A percentile compares a stretch with the other conserved stretches of the same genome.
Conservation (phyloP, 2,113 vertebrate genomes). For the Phoenicopterus ruber region DNA sequence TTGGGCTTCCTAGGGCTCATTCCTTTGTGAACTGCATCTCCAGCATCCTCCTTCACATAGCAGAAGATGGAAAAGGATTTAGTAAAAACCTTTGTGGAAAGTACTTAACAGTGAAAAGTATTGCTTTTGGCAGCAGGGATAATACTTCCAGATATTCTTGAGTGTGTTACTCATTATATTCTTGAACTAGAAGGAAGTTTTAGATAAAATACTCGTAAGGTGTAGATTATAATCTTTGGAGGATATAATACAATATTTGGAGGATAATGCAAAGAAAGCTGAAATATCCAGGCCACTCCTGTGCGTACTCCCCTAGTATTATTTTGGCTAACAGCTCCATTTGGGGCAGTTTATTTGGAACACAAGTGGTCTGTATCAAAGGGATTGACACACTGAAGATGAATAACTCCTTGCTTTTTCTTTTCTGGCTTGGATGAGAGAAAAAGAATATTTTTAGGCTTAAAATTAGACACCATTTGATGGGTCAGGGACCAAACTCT, state of each 20-base stretch:
- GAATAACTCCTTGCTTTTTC: not conserved
- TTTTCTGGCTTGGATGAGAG: not conserved
- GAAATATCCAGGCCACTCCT: not conserved
- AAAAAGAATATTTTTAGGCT: not conserved
- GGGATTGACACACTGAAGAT: not conserved
- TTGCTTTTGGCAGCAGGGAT: not conserved
- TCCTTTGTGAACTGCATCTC: not conserved
- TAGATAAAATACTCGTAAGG: not conserved
- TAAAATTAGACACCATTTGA: not conserved
- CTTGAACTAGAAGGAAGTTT: not conserved
- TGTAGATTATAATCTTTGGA: not conserved
- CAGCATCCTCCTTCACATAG: not conserved
- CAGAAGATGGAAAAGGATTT: not conserved
- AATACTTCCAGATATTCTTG: not conserved
- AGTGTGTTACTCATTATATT: not conserved
- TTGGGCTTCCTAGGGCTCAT: not conserved
- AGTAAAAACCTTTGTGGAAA: not conserved
- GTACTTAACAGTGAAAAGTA: not conserved
- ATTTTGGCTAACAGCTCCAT: not conserved
- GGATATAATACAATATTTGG: not conserved
- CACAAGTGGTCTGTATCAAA: not conserved
- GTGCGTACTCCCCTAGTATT: not conserved
- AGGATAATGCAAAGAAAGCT: not conserved
- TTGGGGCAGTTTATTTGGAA: not conserved
- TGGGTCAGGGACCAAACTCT: not conserved